Evolutionary conservation across 2,888 invertebrate species (phyloP).

Genomic region (Hoplodrina ambigua): DNA sequence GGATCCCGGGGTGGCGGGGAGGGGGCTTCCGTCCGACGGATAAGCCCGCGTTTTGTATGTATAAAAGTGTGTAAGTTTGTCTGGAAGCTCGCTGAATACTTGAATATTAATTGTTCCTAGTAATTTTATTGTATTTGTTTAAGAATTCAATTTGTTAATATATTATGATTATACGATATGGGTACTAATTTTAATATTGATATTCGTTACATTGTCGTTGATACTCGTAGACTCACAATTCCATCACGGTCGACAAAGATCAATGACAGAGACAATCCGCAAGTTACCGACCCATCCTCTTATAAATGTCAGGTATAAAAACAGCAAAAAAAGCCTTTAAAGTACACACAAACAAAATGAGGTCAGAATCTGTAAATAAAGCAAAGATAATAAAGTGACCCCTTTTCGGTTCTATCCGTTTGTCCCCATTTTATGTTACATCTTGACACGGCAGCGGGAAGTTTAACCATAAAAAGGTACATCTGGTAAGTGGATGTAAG

Average conservation of each 20-base stretch:
- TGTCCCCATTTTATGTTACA: constrained; percentile 49
- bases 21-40: constrained; percentile 85
- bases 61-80: constrained; percentile 78
- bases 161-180: constrained; percentile 5
- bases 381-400: constrained; percentile 30
- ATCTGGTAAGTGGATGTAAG: constrained; percentile 14
- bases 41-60: constrained; percentile 84
- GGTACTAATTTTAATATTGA: background rate
- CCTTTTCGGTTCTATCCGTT: constrained; percentile 38
- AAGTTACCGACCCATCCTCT: background rate
- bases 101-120: constrained; percentile 82
- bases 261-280: too few relatives aligned
- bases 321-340: background rate
- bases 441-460: constrained; percentile 48
- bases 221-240: background rate
- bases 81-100: constrained; percentile 77
- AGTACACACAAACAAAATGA: constrained; percentile 27
- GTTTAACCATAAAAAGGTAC: constrained; percentile 21
- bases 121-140: constrained; percentile 53
- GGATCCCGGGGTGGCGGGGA: constrained; percentile 78
- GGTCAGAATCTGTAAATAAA: constrained; percentile 31
- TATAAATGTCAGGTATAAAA: background rate
- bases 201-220: background rate
- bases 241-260: background rate
- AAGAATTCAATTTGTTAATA: constrained; percentile 26